phyloP scores from a whole-genome alignment of 2,888 invertebrate species.

The Eumerus sabulonum region DNA sequence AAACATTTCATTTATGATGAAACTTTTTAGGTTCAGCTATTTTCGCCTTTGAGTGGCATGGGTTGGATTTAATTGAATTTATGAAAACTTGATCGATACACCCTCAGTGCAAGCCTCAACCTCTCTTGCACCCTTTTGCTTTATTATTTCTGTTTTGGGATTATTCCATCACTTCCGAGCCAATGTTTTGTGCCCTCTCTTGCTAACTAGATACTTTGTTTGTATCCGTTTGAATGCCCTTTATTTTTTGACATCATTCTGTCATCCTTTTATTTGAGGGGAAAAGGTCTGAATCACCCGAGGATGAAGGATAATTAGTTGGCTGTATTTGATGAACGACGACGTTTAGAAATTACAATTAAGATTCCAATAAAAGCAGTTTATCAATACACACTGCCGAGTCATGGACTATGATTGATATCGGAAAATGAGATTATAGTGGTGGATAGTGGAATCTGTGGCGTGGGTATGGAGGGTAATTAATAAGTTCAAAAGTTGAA shows the following conservation, averaged over 20 bases:
- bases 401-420: conserved; percentile 23
- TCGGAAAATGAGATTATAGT: conserved; percentile 14
- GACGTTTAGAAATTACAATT: conserved; percentile 9
- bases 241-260: background rate
- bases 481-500: too few relatives aligned
- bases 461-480: background rate
- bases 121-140: conserved; percentile 34
- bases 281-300: background rate
- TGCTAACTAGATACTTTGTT: background rate
- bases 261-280: background rate
- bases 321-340: conserved; percentile 43
- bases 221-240: background rate
- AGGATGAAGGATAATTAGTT: conserved; percentile 26
- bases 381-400: conserved; percentile 21
- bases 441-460: background rate
- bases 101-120: conserved; percentile 25
- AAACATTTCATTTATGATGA: conserved; percentile 17
- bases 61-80: conserved; percentile 66
- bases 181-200: background rate
- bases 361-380: conserved; percentile 21
- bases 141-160: conserved; percentile 3
- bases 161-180: background rate
- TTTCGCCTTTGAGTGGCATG: conserved; percentile 40
- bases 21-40: conserved; percentile 52
- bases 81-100: conserved; percentile 60